Evolutionary conservation across 2,797 vertebrate species (phyloP), one percentile per base, ranked within the genome.

Genomic region (Peromyscus eremicus): DNA sequence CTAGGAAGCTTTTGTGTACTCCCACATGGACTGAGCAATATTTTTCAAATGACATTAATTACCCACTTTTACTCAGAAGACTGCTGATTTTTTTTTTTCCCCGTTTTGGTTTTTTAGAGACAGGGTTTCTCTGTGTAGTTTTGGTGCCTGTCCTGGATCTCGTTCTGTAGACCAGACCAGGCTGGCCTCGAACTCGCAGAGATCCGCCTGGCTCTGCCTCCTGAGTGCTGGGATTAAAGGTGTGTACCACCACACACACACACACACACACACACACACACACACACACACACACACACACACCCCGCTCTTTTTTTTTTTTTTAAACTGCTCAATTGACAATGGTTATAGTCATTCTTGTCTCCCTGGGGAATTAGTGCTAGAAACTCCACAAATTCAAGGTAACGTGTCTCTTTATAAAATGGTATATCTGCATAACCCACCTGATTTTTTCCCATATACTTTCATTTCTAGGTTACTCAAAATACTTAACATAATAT

Each of bases 31-130:
- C 52, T 77, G 27, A 91, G 52, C 34, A 70, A 40, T 37, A 57
- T 49, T 88, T 96, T 94, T 82, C 76, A 82, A 87, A 62, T 70
- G 46, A 37, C 16, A 83, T 52, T 87, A 70, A 87, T 49, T 87
- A 43, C 89, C 43, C 8, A 40, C 32, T 76, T 82, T 21, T 32
- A 76, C 49, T 75, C 49, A 68, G 25, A 91, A 87, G n/a, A 29
- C 46, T 57, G 19, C 12, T 86, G 64, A 96, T 73, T 21, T 73
- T 21, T 40, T 11, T 73, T 34, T 14, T n/a, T n/a, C n/a, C n/a
- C 34, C 2, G 16, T 3, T 66, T 66, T 40, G 4, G 55, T 80
- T 75, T 55, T 29, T 93, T 57, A 55, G 13, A 55, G 52, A 55
- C 52, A 55, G 14, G 52, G 52, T 14, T 55, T 55, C 52, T 55